These are phyloP conservation scores for Doryteuthis pealeii DNA, from an alignment of 1,140 invertebrate genomes.

Conservation along the genomic window DNA sequence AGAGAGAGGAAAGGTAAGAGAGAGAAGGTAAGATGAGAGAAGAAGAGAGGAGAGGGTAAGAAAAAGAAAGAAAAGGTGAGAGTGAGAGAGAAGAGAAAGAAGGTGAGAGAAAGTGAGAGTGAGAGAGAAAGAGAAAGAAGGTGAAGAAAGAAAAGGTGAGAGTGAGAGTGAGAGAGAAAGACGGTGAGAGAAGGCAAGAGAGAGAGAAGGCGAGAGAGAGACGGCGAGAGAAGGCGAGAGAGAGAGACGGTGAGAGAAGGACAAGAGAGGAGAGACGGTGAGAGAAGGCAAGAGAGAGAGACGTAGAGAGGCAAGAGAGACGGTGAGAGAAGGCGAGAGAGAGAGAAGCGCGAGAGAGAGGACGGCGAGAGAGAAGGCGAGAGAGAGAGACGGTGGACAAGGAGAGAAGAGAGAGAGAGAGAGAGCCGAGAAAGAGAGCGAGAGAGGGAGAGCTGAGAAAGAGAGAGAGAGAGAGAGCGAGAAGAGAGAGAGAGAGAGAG, in stretches of 20 bases:
- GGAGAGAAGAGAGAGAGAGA: conserved; percentile 17
- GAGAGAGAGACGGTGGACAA: conserved; percentile 13
- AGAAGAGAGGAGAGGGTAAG: too few relatives aligned
- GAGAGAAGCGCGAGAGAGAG: conserved; percentile 9
- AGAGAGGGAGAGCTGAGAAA: conserved; percentile 15
- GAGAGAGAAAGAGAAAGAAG: too few relatives aligned
- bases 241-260: background rate
- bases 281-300: conserved; percentile 6
- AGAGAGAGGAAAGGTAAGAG: too few relatives aligned
- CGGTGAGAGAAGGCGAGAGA: background rate
- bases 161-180: conserved; percentile 13
- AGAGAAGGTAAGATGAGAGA: too few relatives aligned
- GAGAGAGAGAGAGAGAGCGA: conserved; percentile 11
- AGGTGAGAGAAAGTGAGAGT: too few relatives aligned
- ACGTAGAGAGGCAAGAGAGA: conserved; percentile 5
- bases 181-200: background rate
- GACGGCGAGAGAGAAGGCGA: conserved; percentile 10
- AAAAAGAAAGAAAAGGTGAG: too few relatives aligned
- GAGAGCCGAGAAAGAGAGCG: conserved; percentile 1
- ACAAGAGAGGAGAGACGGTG: conserved; percentile 7
- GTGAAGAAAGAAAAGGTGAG: too few relatives aligned
- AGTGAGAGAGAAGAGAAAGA: too few relatives aligned
- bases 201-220: conserved; percentile 7
- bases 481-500: background rate
- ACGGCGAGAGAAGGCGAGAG: conserved; percentile 3